Evolutionary conservation across 2,113 vertebrate species (phyloP).

Genomic region (Megaceryle maxima): DNA sequence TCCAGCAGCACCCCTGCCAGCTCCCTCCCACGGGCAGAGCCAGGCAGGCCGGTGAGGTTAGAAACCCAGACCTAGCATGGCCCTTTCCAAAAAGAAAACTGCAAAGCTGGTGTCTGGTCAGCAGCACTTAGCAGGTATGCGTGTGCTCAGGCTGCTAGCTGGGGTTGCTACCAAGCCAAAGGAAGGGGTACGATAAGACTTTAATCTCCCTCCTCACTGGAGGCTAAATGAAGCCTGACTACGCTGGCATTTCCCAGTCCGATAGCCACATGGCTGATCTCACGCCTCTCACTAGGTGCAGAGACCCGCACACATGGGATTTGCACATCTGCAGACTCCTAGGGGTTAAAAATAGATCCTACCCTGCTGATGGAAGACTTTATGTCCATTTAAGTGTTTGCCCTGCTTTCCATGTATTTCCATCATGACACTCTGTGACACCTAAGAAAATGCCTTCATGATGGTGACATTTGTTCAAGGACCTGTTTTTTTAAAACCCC

Average conservation of each 20-base stretch:
- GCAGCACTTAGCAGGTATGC: fast-evolving
- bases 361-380: background rate
- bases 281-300: fast-evolving
- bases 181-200: background rate
- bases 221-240: background rate
- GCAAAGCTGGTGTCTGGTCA: background rate
- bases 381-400: slow-evolving; percentile 50
- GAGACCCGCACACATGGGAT: background rate
- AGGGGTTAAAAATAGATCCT: slow-evolving; percentile 39
- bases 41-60: background rate
- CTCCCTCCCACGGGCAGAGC: background rate
- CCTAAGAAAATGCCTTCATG: background rate
- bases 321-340: background rate
- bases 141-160: background rate
- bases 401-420: background rate
- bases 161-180: background rate
- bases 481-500: background rate
- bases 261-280: background rate
- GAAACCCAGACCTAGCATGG: background rate
- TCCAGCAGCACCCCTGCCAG: background rate
- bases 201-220: background rate
- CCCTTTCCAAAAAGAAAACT: background rate
- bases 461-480: background rate
- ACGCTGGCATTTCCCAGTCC: background rate
- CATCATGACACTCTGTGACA: background rate